phyloP scores from a whole-genome alignment of 2,113 vertebrate genomes.

The Daphoenositta chrysoptera region DNA sequence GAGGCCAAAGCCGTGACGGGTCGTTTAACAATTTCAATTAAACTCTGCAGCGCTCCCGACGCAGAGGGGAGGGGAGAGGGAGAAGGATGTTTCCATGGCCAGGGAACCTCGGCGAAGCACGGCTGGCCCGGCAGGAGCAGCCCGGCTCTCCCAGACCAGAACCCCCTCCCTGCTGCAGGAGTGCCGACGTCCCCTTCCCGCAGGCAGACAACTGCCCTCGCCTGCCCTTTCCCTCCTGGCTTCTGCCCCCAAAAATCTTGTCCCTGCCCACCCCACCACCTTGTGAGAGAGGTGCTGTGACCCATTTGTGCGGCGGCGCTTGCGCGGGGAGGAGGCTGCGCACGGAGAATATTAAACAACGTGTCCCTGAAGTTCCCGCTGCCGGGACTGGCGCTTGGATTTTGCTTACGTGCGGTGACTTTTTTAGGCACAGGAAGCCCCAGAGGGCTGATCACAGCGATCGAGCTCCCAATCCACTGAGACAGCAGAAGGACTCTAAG shows the following conservation, averaged over 20 bases:
- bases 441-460: conserved; percentile 66
- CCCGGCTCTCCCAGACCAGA: not conserved
- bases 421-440: conserved; percentile 69
- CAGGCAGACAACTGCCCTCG: not conserved
- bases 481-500: conserved; percentile 68
- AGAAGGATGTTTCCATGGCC: not conserved
- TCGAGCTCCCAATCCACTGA: conserved; percentile 61
- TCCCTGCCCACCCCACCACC: not conserved
- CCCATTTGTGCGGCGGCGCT: conserved; percentile 30
- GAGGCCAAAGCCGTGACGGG: conserved; percentile 64
- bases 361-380: conserved; percentile 38
- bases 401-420: conserved; percentile 63
- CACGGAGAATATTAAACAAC: conserved; percentile 44
- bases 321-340: not conserved
- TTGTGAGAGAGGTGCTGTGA: conserved; percentile 36
- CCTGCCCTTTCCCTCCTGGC: not conserved
- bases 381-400: conserved; percentile 27
- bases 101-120: not conserved
- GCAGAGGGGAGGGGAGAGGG: not conserved
- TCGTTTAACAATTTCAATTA: conserved; percentile 71
- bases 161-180: not conserved
- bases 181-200: fast-evolving
- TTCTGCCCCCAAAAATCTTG: not conserved
- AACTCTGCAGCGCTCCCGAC: conserved; percentile 15
- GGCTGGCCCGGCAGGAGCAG: not conserved